Percentiles rank a stretch among this genome's conserved stretches.
Evolutionary conservation across 2,113 vertebrate genomes (phyloP).

Genomic region (Ia io): DNA sequence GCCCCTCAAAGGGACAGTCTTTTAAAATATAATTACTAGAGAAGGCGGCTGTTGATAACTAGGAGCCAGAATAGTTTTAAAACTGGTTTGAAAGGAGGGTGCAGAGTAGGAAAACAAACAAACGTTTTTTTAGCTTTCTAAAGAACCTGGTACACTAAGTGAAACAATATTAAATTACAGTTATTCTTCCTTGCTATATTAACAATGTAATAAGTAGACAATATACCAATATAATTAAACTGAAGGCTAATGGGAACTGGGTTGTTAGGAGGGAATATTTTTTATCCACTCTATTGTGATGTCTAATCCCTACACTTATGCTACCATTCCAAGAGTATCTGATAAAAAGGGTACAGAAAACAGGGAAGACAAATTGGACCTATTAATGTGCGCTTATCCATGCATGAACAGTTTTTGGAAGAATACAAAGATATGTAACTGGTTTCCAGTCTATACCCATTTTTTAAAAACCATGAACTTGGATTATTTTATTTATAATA

Average conservation of each 20-base stretch:
- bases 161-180: not conserved
- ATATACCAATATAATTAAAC: not conserved
- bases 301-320: not conserved
- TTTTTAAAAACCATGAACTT: not conserved
- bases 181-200: not conserved
- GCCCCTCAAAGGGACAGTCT: not conserved
- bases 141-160: not conserved
- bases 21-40: constrained; percentile 15
- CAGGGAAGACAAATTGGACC: not conserved
- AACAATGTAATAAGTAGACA: not conserved
- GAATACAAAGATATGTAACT: not conserved
- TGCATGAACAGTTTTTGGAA: not conserved
- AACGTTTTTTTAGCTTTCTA: not conserved
- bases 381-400: not conserved
- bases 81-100: not conserved
- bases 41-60: not conserved
- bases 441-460: not conserved
- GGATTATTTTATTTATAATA: constrained; percentile 17
- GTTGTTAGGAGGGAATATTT: not conserved
- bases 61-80: not conserved
- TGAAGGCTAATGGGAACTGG: not conserved
- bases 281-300: not conserved
- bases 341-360: not conserved
- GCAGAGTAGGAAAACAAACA: not conserved
- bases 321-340: not conserved